These are phyloP conservation scores for Frankliniella intonsa DNA, from an alignment of 2,888 invertebrate genomes.

Conservation along the genomic window DNA sequence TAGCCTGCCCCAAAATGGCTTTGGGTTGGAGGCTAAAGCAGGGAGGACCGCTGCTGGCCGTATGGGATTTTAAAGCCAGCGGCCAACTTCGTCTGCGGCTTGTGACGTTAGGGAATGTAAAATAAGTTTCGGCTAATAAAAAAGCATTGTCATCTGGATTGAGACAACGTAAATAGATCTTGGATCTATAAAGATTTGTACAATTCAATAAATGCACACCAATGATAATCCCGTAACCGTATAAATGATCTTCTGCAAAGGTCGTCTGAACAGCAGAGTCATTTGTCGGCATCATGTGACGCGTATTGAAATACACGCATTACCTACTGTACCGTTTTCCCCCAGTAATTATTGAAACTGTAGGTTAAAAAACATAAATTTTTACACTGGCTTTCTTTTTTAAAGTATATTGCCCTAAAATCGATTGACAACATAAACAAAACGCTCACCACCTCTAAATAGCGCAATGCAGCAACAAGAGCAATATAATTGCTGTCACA, in stretches of 20 bases:
- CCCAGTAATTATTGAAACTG: too few relatives aligned
- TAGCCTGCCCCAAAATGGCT: conserved; percentile 44
- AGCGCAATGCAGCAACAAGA: too few relatives aligned
- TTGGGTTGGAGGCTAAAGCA: conserved; percentile 46
- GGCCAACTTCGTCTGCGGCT: not conserved
- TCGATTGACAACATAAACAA: not conserved
- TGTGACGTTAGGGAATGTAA: not conserved
- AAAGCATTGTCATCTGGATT: not conserved
- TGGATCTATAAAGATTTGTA: not conserved
- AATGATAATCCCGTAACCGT: not conserved
- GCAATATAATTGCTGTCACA: too few relatives aligned
- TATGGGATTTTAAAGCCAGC: not conserved
- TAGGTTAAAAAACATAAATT: too few relatives aligned
- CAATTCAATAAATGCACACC: not conserved
- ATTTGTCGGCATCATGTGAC: not conserved
- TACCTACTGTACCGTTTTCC: too few relatives aligned
- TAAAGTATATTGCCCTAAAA: not conserved
- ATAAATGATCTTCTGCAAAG: not conserved
- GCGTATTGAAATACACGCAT: not conserved
- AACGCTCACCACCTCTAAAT: not conserved
- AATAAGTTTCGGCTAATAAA: not conserved
- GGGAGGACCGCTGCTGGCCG: not conserved
- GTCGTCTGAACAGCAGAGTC: not conserved
- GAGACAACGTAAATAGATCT: not conserved
- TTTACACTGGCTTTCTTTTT: not conserved